A percentile compares a stretch with the other conserved stretches of the same genome.
Conservation (phyloP, 2,113 vertebrate species). For the Brachyhypopomus occidentalis region DNA sequence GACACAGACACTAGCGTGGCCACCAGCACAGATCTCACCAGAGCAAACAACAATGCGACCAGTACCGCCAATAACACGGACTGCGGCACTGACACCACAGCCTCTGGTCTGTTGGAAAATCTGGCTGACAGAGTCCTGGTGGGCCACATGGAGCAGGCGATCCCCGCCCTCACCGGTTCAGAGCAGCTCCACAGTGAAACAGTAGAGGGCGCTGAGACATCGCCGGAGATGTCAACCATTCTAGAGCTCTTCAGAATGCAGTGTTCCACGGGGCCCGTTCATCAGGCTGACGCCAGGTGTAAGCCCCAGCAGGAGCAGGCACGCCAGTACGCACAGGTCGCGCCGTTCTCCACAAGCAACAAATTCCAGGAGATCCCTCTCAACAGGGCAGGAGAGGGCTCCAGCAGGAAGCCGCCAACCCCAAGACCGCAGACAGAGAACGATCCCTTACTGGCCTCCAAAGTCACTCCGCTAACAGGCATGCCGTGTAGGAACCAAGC, state of each 20-base stretch:
- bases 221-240: constrained; percentile 37
- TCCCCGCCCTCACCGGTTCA: background rate
- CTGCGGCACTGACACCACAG: background rate
- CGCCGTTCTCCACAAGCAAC: background rate
- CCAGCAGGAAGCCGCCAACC: constrained; percentile 37
- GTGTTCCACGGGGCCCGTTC: constrained; percentile 5
- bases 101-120: background rate
- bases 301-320: too few relatives aligned
- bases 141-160: background rate
- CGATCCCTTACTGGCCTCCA: constrained; percentile 66
- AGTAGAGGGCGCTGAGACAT: constrained; percentile 41
- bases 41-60: background rate
- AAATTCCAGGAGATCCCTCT: constrained; percentile 74
- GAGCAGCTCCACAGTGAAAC: constrained; percentile 34
- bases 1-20: background rate
- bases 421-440: constrained; percentile 50
- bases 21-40: background rate
- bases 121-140: background rate
- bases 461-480: constrained; percentile 28
- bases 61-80: background rate
- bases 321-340: background rate
- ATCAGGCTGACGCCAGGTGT: too few relatives aligned
- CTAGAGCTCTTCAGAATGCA: constrained; percentile 54
- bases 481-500: constrained; percentile 11
- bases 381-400: constrained; percentile 42